Evolutionary conservation across 2,113 vertebrate genomes (phyloP), one percentile per base, ranked within the genome.

Genomic region (Baryphthengus martii): DNA sequence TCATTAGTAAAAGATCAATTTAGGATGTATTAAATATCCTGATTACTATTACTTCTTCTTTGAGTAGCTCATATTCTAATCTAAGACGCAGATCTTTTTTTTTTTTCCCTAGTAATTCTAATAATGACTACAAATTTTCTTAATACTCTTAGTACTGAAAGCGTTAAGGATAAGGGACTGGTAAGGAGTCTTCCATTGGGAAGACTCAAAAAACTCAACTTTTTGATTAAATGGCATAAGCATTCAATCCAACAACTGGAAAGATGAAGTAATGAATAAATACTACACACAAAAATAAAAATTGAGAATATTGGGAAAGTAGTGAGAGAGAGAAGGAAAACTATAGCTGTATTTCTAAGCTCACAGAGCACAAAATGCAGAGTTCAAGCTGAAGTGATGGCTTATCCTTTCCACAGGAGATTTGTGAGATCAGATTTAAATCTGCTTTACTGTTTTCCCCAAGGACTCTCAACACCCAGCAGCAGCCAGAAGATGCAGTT

Each of bases 381-480:
- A 85, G 67, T 13, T 83, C 45, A 83, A 58, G 47, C 71, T 88
- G 75, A 80, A 95, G 63, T 6, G 6, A 71, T 49, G 53, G 75
- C 67, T 83, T 93, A 86, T 88, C 63, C 82, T 70, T 85, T 86
- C 58, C 59, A 62, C 31, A 73, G 58, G 44, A 73, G 85, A 96
- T 93, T 76, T 83, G 67, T 20, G 71, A 93, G 53, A 73, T 66
- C n/a, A 83, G 83, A 80, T 88, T 90, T 86, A 86, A 92, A 88
- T 70, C 68, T 88, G 55, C 88, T 90, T 94, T 88, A 13, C 75
- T 70, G 68, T 56, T 86, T 92, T 80, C 40, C 74, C 59, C 40
- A 88, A 62, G 58, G 85, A 76, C 37, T 76, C 23, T 40, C 42
- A 86, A 14, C 1, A 6, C 39, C 28, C 68, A 61, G 73, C 44